A percentile compares a stretch with the other conserved stretches of the same genome.
phyloP scores from a whole-genome alignment of 2,797 vertebrate genomes.

The Cetoscarus ocellatus region DNA sequence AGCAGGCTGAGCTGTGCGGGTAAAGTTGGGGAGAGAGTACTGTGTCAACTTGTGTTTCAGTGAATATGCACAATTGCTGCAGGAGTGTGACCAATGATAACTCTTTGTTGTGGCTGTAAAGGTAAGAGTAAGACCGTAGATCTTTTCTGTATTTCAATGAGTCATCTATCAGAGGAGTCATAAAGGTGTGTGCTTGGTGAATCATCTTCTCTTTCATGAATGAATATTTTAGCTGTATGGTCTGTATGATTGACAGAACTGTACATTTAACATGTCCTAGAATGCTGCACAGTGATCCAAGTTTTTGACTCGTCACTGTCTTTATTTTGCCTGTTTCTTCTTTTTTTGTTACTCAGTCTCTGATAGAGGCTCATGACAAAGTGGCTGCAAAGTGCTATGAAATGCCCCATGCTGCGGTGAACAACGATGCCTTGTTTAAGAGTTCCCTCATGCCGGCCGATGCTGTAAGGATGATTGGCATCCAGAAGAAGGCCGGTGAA shows the following conservation, averaged over 20 bases:
- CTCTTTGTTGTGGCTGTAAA: conserved; percentile 37
- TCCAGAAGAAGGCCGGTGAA: conserved; percentile 96
- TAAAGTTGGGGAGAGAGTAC: conserved; percentile 48
- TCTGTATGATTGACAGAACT: conserved; percentile 1
- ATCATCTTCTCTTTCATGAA: not conserved
- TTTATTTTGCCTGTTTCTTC: not conserved
- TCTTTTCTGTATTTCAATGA: conserved; percentile 17
- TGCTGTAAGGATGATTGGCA: conserved; percentile 96
- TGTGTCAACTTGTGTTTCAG: conserved; percentile 44
- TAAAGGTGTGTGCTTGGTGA: not conserved
- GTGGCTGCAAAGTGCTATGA: conserved; percentile 97
- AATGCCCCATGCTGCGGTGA: conserved; percentile 85
- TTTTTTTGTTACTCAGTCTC: conserved; percentile 82
- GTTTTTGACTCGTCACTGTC: not conserved
- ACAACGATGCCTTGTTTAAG: conserved; percentile 83
- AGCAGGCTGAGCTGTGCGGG: conserved; percentile 59
- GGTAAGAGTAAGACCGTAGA: conserved; percentile 56
- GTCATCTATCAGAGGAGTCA: not conserved
- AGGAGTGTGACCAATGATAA: conserved; percentile 44
- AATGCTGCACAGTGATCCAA: not conserved
- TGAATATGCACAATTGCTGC: conserved; percentile 62
- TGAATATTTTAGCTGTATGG: not conserved
- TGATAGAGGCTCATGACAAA: conserved; percentile 97
- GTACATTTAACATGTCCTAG: not conserved
- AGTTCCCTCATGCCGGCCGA: conserved; percentile 90